Base-by-base conservation (phyloP, 35 echinoderm and acorn worm species). In the Stichopus chloronotus region DNA sequence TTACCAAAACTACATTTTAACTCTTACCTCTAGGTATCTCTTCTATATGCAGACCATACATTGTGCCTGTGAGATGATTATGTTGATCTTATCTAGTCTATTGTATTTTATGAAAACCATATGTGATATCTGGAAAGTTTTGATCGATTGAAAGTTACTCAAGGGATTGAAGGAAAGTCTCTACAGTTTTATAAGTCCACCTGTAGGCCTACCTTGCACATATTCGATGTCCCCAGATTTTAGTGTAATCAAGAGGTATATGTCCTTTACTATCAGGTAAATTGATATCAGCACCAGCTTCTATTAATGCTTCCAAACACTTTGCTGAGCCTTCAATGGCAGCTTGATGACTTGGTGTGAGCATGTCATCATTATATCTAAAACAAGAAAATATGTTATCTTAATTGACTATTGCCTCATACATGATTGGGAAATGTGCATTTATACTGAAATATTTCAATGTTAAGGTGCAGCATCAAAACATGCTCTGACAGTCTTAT, bases 201-300 rank as follows among this genome's bases (percentile, higher is more conserved):
- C 30, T 43, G 30, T 43, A 43, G 30, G 30, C 17, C 13, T 57
- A 57, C 97, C 97, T 95, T 52, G 97, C 97, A 96, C 97, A 99
- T 79, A 95, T 96, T 16, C 97, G 83, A 59, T 99, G 95, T 23
- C 97, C 97, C 97, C 97, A 99, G 19, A 99, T 89, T 68, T 99
- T 99, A 6, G 97, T 95, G 93, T 99, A 99, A 87, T 99, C 97
- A 13, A 99, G 76, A 54, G 97, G 97, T 12, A 95, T 89, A 84
- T 99, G 97, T n/a, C 95, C 97, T 71, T 99, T 99, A 19, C 55
- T 53, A 61, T 99, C 97, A 25, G 81, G 59, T 54, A 92, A 58
- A 59, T 95, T 91, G 52, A 96, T 99, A 58, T 93, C 59, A 55
- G 92, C 97, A 3, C 94, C 94, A 56, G 88, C 88, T 54, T 76